phyloP scores from a whole-genome alignment of 2,113 vertebrate genomes.

The Paradoxurus hermaphroditus region DNA sequence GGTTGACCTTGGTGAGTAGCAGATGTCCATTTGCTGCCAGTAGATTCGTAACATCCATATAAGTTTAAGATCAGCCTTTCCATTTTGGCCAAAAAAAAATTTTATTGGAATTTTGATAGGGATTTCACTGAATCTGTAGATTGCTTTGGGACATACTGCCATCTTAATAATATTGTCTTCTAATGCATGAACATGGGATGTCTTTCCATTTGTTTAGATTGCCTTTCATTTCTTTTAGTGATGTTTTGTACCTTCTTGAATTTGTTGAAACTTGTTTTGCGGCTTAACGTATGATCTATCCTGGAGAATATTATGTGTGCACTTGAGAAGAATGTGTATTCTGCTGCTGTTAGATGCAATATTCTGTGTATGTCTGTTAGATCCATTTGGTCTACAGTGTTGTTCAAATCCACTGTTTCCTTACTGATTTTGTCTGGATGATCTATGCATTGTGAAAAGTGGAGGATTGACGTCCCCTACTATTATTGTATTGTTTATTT shows the following conservation, averaged over 20 bases:
- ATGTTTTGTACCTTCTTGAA: not conserved
- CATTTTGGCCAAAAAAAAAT: not conserved
- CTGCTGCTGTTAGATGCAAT: not conserved
- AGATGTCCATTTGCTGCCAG: not conserved
- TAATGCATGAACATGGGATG: not conserved
- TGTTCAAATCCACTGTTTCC: not conserved
- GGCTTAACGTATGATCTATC: not conserved
- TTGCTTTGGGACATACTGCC: not conserved
- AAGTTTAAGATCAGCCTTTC: not conserved
- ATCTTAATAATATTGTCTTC: not conserved
- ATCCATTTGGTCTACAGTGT: not conserved
- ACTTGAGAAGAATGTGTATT: not conserved
- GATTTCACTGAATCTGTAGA: not conserved
- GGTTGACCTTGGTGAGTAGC: not conserved
- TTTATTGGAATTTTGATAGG: not conserved
- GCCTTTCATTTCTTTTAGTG: constrained; percentile 13
- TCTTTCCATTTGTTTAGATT: not conserved
- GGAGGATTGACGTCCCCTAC: not conserved
- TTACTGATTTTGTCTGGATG: not conserved
- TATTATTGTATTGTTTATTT: not conserved
- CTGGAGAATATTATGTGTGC: not conserved
- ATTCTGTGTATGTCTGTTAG: not conserved
- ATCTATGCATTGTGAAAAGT: not conserved
- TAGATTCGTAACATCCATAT: not conserved
- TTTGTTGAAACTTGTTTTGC: not conserved